phyloP scores from a whole-genome alignment of 2,113 vertebrate genomes.

The Phrynocephalus versicolor region DNA sequence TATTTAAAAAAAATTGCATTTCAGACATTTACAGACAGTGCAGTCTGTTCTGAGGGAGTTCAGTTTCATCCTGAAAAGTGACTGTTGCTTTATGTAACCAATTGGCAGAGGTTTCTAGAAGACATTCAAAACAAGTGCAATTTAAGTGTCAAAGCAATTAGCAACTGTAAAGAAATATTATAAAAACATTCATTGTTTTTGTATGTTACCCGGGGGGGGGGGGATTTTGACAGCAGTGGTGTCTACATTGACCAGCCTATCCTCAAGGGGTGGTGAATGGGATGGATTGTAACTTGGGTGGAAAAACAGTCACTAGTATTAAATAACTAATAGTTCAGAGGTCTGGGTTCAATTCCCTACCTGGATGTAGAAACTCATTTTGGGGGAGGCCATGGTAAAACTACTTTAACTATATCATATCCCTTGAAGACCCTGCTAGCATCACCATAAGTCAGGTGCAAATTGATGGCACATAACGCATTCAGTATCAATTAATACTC shows the following conservation, averaged over 20 bases:
- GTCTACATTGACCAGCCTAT: fast-evolving
- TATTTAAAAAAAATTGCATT: conserved; percentile 26
- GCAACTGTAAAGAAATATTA: neutral
- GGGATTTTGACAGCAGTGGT: neutral
- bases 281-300: neutral
- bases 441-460: no score
- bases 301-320: neutral
- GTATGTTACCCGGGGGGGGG: neutral
- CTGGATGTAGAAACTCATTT: no score
- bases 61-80: conserved; percentile 51
- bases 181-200: neutral
- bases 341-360: no score
- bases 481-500: no score
- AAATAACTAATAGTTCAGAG: fast-evolving
- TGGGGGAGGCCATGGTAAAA: no score
- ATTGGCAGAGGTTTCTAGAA: conserved; percentile 31
- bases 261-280: neutral
- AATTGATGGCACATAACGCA: no score
- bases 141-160: neutral
- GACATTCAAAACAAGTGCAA: fast-evolving
- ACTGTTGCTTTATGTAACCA: conserved; percentile 33
- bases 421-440: no score
- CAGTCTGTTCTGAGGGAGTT: conserved; percentile 38
- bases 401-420: no score
- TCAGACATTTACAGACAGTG: conserved; percentile 48